phyloP scores from a whole-genome alignment of 1,140 invertebrate species.

The Rhagoletis zephyria region DNA sequence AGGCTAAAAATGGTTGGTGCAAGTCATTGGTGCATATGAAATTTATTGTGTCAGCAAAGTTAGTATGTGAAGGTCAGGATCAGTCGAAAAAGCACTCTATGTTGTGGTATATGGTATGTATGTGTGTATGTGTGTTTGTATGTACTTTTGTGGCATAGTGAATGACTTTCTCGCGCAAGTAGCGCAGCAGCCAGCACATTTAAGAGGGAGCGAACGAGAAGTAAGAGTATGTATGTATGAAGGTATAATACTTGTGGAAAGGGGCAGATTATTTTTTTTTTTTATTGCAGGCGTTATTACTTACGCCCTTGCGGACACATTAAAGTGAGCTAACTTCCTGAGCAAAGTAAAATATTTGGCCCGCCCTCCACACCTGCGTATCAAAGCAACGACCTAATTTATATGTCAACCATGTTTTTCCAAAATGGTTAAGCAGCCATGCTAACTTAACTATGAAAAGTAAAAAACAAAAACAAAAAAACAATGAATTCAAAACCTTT shows the following conservation, averaged over 20 bases:
- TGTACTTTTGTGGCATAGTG: no score
- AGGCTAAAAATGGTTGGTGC: background rate
- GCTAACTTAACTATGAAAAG: background rate
- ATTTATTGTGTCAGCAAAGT: conserved; percentile 15
- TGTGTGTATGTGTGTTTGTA: no score
- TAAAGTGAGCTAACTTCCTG: conserved; percentile 3
- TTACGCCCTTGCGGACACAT: background rate
- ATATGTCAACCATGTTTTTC: conserved; percentile 31
- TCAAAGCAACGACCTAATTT: conserved; percentile 1
- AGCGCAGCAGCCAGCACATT: no score
- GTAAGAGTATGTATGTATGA: background rate
- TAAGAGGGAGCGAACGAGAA: no score
- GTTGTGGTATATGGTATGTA: background rate
- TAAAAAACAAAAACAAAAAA: background rate
- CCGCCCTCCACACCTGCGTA: background rate
- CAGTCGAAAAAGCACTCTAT: background rate
- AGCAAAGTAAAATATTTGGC: background rate
- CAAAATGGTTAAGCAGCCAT: conserved; percentile 24
- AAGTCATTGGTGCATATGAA: conserved; percentile 33
- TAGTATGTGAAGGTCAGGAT: conserved; percentile 2
- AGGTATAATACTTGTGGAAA: background rate
- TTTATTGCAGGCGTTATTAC: conserved; percentile 8
- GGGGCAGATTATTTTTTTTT: background rate
- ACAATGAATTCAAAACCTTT: background rate
- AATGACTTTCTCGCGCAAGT: no score